Percentiles rank a stretch among this genome's conserved stretches.
Conservation (phyloP, 1,140 invertebrate genomes). For the Drosophila suzukii region DNA sequence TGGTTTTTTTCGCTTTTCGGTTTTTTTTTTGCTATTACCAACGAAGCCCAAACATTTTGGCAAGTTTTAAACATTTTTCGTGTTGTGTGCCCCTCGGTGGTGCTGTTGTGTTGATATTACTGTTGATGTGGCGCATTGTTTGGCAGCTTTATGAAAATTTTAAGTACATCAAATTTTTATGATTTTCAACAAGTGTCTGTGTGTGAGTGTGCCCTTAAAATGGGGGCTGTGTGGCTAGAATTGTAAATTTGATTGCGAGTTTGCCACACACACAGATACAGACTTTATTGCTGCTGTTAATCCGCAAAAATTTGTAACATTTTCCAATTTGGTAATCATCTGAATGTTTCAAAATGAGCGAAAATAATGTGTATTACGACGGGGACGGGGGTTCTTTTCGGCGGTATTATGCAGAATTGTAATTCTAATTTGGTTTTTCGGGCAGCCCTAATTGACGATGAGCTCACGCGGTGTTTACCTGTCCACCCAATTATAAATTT, state of each 20-base stretch:
- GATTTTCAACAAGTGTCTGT: conserved; percentile 60
- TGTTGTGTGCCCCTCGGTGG: no score
- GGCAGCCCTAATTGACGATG: conserved; percentile 24
- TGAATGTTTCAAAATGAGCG: conserved; percentile 32
- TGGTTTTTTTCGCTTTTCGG: conserved; percentile 1
- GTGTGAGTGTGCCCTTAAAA: not conserved
- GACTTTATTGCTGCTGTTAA: conserved; percentile 48
- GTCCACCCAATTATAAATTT: conserved; percentile 26
- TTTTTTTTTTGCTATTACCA: not conserved
- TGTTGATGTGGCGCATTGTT: conserved; percentile 55
- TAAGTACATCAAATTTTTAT: conserved; percentile 71
- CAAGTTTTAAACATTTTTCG: conserved; percentile 30
- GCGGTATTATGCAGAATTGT: conserved; percentile 11
- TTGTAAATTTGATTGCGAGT: conserved; percentile 60
- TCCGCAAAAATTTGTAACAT: conserved; percentile 52
- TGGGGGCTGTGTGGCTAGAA: conserved; percentile 10
- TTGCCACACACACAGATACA: conserved; percentile 13
- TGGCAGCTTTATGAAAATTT: conserved; percentile 66
- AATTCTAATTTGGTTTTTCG: conserved; percentile 16
- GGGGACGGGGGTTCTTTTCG: no score
- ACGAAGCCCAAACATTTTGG: conserved; percentile 27
- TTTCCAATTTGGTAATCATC: conserved; percentile 50
- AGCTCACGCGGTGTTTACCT: conserved; percentile 10
- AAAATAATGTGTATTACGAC: not conserved
- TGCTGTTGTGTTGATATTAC: conserved; percentile 21